These are phyloP conservation scores for Myzus persicae DNA, from an alignment of 1,140 invertebrate genomes.

Conservation along the genomic window DNA sequence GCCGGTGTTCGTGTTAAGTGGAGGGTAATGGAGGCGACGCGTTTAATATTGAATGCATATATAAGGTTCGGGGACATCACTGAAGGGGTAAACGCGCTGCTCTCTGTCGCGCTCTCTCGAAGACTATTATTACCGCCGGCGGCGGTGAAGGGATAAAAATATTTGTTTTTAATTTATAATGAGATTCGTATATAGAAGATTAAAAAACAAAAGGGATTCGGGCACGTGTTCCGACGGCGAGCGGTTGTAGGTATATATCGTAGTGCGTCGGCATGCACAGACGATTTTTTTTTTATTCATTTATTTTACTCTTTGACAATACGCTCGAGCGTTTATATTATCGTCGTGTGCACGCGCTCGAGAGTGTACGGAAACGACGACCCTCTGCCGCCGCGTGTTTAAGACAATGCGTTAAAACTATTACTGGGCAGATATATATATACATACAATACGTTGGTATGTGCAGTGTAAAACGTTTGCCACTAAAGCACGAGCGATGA, in stretches of 20 bases:
- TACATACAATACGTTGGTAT: background rate
- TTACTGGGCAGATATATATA: background rate
- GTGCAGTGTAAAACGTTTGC: background rate
- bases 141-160: constrained; percentile 39
- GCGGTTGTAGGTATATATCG: background rate
- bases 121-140: background rate
- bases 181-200: background rate
- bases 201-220: constrained; percentile 38
- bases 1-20: constrained; percentile 56
- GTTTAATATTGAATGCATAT: background rate
- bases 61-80: background rate
- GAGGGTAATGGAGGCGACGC: constrained; percentile 30
- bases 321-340: background rate
- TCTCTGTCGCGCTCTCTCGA: background rate
- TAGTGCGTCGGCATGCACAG: constrained; percentile 31
- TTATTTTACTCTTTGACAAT: background rate
- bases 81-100: background rate
- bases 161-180: constrained; percentile 52
- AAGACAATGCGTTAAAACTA: constrained; percentile 34
- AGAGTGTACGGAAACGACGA: background rate
- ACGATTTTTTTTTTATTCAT: constrained; percentile 3
- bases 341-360: background rate
- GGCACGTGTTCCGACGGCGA: constrained; percentile 27
- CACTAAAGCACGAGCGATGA: background rate
- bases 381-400: background rate